phyloP scores from a whole-genome alignment of 2,113 vertebrate species.

The Neodontobutis hainanensis region DNA sequence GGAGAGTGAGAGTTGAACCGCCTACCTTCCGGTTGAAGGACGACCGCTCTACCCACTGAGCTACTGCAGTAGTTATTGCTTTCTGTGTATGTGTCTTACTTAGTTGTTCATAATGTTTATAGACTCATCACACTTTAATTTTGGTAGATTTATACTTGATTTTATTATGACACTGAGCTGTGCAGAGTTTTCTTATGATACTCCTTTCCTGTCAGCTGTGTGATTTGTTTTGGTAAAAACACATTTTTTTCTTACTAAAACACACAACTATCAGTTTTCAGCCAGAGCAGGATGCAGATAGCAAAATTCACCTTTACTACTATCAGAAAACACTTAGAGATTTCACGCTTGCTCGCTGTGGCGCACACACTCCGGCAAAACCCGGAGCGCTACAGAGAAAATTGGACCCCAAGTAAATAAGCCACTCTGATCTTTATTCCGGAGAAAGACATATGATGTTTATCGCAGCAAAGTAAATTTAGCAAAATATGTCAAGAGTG shows the following conservation, averaged over 20 bases:
- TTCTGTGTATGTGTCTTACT: too few species aligned
- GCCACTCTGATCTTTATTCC: conserved; percentile 61
- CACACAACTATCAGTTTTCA: conserved; percentile 30
- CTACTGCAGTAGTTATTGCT: too few species aligned
- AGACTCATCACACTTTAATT: too few species aligned
- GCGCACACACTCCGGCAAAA: conserved; percentile 22
- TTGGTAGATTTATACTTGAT: too few species aligned
- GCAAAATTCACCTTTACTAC: conserved; percentile 33
- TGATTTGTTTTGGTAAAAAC: conserved; percentile 56
- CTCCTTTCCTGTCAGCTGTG: conserved; percentile 15
- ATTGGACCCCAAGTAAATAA: conserved; percentile 62
- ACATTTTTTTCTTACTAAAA: conserved; percentile 27
- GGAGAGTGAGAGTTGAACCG: too few species aligned
- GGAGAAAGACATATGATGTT: conserved; percentile 59
- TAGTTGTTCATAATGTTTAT: too few species aligned
- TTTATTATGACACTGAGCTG: too few species aligned
- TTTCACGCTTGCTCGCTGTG: conserved; percentile 27
- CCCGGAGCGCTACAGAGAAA: conserved; percentile 37
- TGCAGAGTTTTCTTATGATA: conserved; percentile 18
- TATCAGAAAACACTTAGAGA: conserved; percentile 21
- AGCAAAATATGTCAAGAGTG: conserved; percentile 31
- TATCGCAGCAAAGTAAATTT: conserved; percentile 50
- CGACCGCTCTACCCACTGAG: too few species aligned
- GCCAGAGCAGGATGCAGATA: conserved; percentile 44
- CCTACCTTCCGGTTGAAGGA: too few species aligned